Conservation (phyloP, 2,797 vertebrate genomes). For the Diplodus puntazzo region DNA sequence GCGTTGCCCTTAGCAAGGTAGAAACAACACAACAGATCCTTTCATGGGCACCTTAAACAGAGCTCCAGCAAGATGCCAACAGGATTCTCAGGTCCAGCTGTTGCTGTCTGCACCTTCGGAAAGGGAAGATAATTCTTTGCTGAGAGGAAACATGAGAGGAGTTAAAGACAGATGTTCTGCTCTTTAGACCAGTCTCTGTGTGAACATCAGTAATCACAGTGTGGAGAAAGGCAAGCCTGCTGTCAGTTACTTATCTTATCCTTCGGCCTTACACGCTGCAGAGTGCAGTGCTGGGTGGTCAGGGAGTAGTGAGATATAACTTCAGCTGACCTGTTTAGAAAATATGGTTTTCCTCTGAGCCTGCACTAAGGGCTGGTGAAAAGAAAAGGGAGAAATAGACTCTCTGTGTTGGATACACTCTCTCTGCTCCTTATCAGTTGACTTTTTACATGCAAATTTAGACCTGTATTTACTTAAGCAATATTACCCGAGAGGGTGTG, state of each 20-base stretch:
- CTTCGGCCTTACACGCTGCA: constrained; percentile 15
- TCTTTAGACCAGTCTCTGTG: constrained; percentile 15
- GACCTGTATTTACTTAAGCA: neutral
- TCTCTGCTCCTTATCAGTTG: neutral
- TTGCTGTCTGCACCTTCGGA: constrained; percentile 7
- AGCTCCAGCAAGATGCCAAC: neutral
- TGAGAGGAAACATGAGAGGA: constrained; percentile 19
- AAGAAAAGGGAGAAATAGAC: neutral
- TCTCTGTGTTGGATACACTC: neutral
- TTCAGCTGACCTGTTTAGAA: constrained; percentile 11
- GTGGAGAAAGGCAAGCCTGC: constrained; percentile 6
- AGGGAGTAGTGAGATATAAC: constrained; percentile 14
- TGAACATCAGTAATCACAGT: constrained; percentile 9
- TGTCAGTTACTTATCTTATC: constrained; percentile 45
- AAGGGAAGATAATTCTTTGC: constrained; percentile 6
- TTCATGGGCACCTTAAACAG: neutral
- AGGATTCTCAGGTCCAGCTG: constrained; percentile 10
- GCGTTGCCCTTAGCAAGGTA: neutral
- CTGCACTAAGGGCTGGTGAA: neutral
- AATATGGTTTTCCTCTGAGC: constrained; percentile 7
- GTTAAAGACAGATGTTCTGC: constrained; percentile 14
- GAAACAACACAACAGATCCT: constrained; percentile 6
- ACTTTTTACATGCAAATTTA: neutral
- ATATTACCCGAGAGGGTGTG: too few relatives aligned
- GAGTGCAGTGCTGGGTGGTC: constrained; percentile 21